phyloP scores from a whole-genome alignment of 2,888 invertebrate species.

The Drosophila putrida region DNA sequence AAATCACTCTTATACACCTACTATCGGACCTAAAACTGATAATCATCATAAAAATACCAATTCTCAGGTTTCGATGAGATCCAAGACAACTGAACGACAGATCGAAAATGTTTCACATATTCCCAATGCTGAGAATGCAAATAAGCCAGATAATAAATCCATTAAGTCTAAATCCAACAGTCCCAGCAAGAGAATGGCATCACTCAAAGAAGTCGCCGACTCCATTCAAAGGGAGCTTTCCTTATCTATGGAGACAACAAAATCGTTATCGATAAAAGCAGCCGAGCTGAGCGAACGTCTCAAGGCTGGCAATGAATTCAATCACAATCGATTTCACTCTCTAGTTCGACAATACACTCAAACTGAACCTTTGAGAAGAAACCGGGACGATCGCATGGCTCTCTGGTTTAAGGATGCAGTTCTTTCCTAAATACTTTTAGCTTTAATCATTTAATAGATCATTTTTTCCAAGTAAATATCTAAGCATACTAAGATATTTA shows the following conservation, averaged over 20 bases:
- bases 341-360: conserved; percentile 37
- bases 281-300: conserved; percentile 47
- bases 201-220: conserved; percentile 20
- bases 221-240: conserved; percentile 14
- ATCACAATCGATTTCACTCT: conserved; percentile 47
- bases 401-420: conserved; percentile 63
- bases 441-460: not conserved
- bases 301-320: conserved; percentile 57
- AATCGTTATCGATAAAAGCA: conserved; percentile 38
- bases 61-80: conserved; percentile 12
- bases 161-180: not conserved
- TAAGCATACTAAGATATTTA: not conserved
- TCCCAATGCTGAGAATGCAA: not conserved
- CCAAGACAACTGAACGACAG: conserved; percentile 11
- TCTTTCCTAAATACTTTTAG: conserved; percentile 46
- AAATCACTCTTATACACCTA: conserved; percentile 1
- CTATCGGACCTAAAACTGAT: not conserved
- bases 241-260: conserved; percentile 10
- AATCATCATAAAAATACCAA: not conserved
- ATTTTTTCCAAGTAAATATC: not conserved
- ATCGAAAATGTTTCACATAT: conserved; percentile 22
- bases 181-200: not conserved
- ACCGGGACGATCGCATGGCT: conserved; percentile 59
- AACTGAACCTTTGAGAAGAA: conserved; percentile 36
- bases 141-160: not conserved